A percentile compares a stretch with the other conserved stretches of the same genome.
Evolutionary conservation across 2,888 invertebrate genomes (phyloP).

Genomic region (Drosophila emarginata): DNA sequence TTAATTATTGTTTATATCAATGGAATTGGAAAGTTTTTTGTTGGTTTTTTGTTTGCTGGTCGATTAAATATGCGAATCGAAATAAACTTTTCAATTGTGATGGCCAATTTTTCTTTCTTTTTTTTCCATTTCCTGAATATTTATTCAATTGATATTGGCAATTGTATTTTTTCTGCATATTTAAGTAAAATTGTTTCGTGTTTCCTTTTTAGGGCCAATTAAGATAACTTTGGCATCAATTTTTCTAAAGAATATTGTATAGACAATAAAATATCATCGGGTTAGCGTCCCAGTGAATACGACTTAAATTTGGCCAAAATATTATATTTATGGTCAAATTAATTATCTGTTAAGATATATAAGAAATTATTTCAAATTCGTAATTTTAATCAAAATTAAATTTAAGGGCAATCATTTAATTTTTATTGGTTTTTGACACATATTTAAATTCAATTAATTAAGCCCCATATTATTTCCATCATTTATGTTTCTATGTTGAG

Average conservation of each 20-base stretch:
- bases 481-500: too few species aligned
- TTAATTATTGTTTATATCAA: slow-evolving; percentile 73
- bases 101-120: slow-evolving; percentile 22
- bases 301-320: too few species aligned
- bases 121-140: slow-evolving; percentile 36
- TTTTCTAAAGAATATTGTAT: not conserved
- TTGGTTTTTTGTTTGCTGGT: slow-evolving; percentile 23
- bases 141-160: slow-evolving; percentile 64
- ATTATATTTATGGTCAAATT: too few species aligned
- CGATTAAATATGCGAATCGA: slow-evolving; percentile 38
- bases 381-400: too few species aligned
- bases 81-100: slow-evolving; percentile 43
- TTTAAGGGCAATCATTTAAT: too few species aligned
- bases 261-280: too few species aligned
- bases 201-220: not conserved
- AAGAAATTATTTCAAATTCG: too few species aligned
- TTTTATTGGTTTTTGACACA: too few species aligned
- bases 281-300: too few species aligned
- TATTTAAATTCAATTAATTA: too few species aligned
- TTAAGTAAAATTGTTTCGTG: slow-evolving; percentile 55
- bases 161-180: slow-evolving; percentile 60
- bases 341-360: too few species aligned
- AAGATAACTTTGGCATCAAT: not conserved
- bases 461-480: too few species aligned
- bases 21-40: slow-evolving; percentile 41